Evolutionary conservation across 2,113 vertebrate genomes (phyloP).

Genomic region (Athene cunicularia): DNA sequence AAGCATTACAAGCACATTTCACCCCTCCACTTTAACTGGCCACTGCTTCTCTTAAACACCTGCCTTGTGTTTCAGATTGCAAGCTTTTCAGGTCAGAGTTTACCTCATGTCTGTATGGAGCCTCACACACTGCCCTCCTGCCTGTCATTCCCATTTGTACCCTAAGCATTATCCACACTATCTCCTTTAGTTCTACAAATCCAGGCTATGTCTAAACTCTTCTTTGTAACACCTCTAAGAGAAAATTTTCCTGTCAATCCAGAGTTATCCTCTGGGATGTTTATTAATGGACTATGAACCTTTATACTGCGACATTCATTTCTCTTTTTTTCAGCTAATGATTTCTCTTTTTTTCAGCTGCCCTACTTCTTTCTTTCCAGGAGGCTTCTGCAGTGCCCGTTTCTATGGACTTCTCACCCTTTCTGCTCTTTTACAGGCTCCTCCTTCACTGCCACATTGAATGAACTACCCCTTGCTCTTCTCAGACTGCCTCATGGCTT

Average conservation of each 20-base stretch:
- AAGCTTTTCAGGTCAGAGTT: conserved; percentile 41
- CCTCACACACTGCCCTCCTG: accelerated
- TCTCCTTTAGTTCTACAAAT: not conserved
- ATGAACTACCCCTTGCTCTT: not conserved
- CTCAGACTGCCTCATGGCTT: not conserved
- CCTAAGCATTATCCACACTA: not conserved
- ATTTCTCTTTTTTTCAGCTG: not conserved
- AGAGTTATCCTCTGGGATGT: not conserved
- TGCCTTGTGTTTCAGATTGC: not conserved
- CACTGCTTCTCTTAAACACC: conserved; percentile 21
- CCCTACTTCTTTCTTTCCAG: not conserved
- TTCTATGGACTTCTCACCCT: not conserved
- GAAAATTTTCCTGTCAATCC: not conserved
- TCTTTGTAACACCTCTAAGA: not conserved
- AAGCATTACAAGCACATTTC: conserved; percentile 34
- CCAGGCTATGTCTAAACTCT: not conserved
- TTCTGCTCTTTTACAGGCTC: not conserved
- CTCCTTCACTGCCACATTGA: not conserved
- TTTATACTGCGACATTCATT: not conserved
- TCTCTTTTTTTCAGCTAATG: not conserved
- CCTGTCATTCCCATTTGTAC: not conserved
- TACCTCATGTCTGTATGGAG: not conserved
- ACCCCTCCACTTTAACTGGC: not conserved
- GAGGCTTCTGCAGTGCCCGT: not conserved
- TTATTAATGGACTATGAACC: not conserved